These are phyloP conservation scores for Allolobophora icterica DNA, from an alignment of 2,888 invertebrate genomes.

Conservation along the genomic window DNA sequence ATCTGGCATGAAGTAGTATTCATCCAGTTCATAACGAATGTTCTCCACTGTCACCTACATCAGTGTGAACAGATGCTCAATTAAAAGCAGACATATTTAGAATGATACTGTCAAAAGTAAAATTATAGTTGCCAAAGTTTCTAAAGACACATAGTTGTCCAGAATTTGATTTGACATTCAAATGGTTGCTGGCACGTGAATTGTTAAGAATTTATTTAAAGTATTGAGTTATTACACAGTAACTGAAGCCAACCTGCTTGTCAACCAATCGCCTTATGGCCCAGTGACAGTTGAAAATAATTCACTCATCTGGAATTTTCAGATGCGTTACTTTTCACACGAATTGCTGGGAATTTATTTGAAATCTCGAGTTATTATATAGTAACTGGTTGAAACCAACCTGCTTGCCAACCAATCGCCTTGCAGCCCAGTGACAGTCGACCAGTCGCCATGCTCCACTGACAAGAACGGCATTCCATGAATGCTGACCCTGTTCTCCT, in stretches of 20 bases:
- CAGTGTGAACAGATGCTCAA: neutral
- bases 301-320: too few species aligned
- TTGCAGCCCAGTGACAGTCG: conserved; percentile 65
- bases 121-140: neutral
- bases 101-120: neutral
- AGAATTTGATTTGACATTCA: too few species aligned
- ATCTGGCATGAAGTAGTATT: conserved; percentile 65
- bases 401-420: conserved; percentile 65
- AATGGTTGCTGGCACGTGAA: neutral
- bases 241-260: too few species aligned
- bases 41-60: conserved; percentile 53
- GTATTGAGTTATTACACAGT: neutral
- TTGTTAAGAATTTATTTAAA: neutral
- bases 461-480: conserved; percentile 65
- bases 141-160: neutral
- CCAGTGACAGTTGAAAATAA: too few species aligned
- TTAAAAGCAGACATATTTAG: neutral
- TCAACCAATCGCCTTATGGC: too few species aligned
- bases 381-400: conserved; percentile 45
- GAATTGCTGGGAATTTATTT: neutral
- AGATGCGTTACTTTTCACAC: neutral
- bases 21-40: conserved; percentile 63
- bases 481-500: conserved; percentile 62
- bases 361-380: neutral
- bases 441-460: conserved; percentile 64